Percentiles rank a stretch among this genome's conserved stretches.
These are phyloP conservation scores for Icerya purchasi DNA, from an alignment of 2,888 invertebrate species.

Conservation along the genomic window DNA sequence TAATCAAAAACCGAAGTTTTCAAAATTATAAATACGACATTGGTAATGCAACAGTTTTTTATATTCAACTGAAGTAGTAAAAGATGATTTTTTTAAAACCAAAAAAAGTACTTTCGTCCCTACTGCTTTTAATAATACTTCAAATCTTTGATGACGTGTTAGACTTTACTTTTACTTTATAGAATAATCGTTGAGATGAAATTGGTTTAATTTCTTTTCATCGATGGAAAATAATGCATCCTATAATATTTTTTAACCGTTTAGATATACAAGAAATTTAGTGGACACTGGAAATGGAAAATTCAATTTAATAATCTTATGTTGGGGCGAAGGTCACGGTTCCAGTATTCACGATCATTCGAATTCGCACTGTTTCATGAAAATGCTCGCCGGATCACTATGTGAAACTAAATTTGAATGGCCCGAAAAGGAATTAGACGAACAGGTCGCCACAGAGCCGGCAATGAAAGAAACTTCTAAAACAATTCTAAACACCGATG, in stretches of 20 bases:
- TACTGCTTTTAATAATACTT: too few relatives aligned
- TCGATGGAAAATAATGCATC: too few relatives aligned
- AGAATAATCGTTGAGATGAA: too few relatives aligned
- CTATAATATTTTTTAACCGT: not conserved
- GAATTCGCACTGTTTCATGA: slow-evolving; percentile 94
- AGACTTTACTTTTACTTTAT: too few relatives aligned
- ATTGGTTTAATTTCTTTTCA: too few relatives aligned
- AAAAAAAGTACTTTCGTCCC: too few relatives aligned
- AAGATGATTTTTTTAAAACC: too few relatives aligned
- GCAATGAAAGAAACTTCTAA: slow-evolving; percentile 42
- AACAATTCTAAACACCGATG: slow-evolving; percentile 43
- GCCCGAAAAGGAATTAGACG: slow-evolving; percentile 26
- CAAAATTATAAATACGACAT: too few relatives aligned
- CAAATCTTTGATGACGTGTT: too few relatives aligned
- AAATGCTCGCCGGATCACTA: slow-evolving; percentile 60
- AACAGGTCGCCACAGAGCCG: slow-evolving; percentile 14
- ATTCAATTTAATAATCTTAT: slow-evolving; percentile 91
- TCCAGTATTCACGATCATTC: slow-evolving; percentile 93
- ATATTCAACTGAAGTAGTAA: too few relatives aligned
- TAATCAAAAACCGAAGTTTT: too few relatives aligned
- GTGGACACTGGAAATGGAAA: slow-evolving; percentile 91
- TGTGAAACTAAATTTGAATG: slow-evolving; percentile 49
- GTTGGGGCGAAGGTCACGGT: slow-evolving; percentile 91
- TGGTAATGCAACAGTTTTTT: too few relatives aligned
- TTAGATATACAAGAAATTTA: slow-evolving; percentile 82